phyloP scores from a whole-genome alignment of 1,140 invertebrate genomes.

The Thaumatotibia leucotreta region DNA sequence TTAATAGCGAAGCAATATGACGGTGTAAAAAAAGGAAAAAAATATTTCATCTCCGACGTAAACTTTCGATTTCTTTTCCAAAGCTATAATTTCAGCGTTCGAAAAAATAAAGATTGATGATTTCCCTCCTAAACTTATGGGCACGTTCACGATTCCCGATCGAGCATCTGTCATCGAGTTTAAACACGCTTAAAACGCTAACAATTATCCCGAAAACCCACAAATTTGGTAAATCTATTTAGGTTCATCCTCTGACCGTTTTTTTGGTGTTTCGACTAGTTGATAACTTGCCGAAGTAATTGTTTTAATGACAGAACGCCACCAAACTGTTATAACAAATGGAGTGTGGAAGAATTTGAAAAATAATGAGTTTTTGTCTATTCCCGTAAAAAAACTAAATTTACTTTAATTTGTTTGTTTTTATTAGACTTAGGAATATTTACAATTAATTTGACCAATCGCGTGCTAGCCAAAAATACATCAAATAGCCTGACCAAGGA shows the following conservation, averaged over 20 bases:
- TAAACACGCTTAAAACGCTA: not conserved
- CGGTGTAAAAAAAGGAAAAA: too few species aligned
- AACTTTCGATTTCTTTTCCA: not conserved
- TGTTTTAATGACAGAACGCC: conserved; percentile 51
- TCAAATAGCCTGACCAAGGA: too few species aligned
- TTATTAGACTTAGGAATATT: too few species aligned
- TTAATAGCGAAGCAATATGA: too few species aligned
- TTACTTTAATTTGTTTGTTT: too few species aligned
- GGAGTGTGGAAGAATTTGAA: conserved; percentile 11
- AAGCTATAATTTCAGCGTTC: not conserved
- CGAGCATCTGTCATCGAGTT: conserved; percentile 17
- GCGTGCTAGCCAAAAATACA: too few species aligned
- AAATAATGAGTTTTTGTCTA: too few species aligned
- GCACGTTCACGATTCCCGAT: conserved; percentile 2
- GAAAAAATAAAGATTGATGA: not conserved
- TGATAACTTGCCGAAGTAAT: conserved; percentile 48
- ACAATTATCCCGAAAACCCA: conserved; percentile 8
- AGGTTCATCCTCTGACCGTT: not conserved
- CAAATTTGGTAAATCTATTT: conserved; percentile 28
- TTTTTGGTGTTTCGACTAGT: conserved; percentile 38
- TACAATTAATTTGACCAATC: too few species aligned
- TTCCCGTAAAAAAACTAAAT: too few species aligned
- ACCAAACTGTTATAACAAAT: conserved; percentile 44
- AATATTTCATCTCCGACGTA: too few species aligned
- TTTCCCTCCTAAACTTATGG: not conserved